Conservation (phyloP, 1,140 invertebrate species). For the Tetranychus urticae region DNA sequence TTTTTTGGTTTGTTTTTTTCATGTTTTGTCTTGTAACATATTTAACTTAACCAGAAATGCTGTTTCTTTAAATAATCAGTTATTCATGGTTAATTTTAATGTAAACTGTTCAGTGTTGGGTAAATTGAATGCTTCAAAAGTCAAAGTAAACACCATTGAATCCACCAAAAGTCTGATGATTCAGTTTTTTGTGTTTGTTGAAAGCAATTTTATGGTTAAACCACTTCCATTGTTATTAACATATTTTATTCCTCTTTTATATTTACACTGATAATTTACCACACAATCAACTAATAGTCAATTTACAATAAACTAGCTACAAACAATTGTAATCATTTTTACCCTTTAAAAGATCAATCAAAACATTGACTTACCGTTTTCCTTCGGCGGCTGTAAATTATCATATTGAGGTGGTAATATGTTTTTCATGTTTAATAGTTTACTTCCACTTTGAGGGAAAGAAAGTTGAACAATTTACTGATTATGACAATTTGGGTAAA, state of each 20-base stretch:
- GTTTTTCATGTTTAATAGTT: constrained; percentile 1
- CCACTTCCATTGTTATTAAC: neutral
- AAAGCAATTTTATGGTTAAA: neutral
- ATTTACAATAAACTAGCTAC: neutral
- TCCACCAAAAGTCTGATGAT: no score
- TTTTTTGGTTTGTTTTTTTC: no score
- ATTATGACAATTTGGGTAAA: neutral
- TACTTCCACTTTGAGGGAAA: neutral
- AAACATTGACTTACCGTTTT: constrained; percentile 10
- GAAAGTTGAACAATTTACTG: neutral
- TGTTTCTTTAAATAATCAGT: no score
- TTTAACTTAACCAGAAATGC: no score
- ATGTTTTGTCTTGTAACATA: no score
- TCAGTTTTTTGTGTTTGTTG: no score
- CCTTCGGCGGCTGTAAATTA: constrained; percentile 16
- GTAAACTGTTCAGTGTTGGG: no score
- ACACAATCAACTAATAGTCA: no score
- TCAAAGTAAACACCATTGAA: no score
- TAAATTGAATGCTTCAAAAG: no score
- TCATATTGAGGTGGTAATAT: constrained; percentile 14
- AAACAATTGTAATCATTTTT: neutral
- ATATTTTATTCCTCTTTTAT: neutral
- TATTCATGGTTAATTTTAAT: no score
- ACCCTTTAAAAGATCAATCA: no score
- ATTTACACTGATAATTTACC: neutral